These are phyloP conservation scores for Heliangelus exortis DNA, from an alignment of 2,797 vertebrate species.

Conservation along the genomic window DNA sequence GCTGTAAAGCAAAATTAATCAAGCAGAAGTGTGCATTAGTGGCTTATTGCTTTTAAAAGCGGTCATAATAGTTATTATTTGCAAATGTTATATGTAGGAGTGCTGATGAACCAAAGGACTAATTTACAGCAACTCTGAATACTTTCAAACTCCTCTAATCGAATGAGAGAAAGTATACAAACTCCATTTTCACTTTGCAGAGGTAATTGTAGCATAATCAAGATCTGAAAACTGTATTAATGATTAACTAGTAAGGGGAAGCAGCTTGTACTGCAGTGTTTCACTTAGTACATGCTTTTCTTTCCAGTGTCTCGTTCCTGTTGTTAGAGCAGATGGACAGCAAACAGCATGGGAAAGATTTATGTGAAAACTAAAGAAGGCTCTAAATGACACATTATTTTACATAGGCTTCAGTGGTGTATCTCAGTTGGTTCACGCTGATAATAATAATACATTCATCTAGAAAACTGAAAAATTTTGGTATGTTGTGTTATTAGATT, in stretches of 20 bases:
- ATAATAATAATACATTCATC: neutral
- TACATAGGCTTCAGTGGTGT: neutral
- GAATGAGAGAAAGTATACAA: neutral
- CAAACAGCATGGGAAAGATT: neutral
- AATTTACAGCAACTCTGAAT: neutral
- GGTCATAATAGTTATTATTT: neutral
- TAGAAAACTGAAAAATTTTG: neutral
- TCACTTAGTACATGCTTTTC: constrained; percentile 24
- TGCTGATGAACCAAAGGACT: neutral
- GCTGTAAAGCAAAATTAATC: neutral
- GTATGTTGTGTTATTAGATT: neutral
- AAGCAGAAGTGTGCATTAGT: neutral
- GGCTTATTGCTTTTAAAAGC: neutral
- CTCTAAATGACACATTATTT: neutral
- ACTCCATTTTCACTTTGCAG: neutral
- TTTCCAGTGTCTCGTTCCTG: neutral
- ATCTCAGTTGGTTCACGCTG: neutral
- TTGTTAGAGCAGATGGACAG: constrained; percentile 10
- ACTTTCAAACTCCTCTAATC: neutral
- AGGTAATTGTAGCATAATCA: neutral
- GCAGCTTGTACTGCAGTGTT: neutral
- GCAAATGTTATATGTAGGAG: neutral
- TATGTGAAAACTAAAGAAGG: neutral
- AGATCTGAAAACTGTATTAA: neutral
- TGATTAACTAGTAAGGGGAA: neutral